Conservation (phyloP, 2,888 invertebrate genomes). For the Xestia c-nigrum region DNA sequence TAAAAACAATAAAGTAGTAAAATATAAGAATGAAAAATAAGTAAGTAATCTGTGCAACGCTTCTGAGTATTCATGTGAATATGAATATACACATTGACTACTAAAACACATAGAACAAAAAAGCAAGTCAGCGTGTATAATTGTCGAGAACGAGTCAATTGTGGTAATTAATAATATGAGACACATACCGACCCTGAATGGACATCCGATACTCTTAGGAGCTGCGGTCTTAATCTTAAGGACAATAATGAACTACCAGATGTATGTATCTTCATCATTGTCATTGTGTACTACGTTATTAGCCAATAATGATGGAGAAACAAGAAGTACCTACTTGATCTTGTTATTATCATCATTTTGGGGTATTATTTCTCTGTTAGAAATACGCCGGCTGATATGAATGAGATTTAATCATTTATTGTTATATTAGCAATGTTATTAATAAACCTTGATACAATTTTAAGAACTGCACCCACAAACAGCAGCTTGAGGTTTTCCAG, state of each 20-base stretch:
- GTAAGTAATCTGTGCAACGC: conserved; percentile 21
- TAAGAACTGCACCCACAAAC: conserved; percentile 19
- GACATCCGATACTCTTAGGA: conserved; percentile 68
- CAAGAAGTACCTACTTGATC: neutral
- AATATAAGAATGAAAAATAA: conserved; percentile 21
- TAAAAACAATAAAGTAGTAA: conserved; percentile 1
- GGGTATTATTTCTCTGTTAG: neutral
- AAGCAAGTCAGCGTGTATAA: conserved; percentile 62
- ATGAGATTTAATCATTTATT: neutral
- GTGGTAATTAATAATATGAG: conserved; percentile 70
- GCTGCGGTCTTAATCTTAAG: conserved; percentile 65
- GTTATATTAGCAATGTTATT: neutral
- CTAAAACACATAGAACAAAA: conserved; percentile 36
- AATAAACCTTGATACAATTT: conserved; percentile 33
- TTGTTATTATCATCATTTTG: neutral
- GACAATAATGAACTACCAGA: conserved; percentile 52
- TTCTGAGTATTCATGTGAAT: conserved; percentile 20
- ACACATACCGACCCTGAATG: conserved; percentile 67
- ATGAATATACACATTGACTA: neutral
- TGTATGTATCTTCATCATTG: conserved; percentile 32
- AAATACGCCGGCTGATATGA: neutral
- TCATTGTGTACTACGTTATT: conserved; percentile 12
- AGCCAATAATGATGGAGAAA: neutral
- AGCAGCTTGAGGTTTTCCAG: conserved; percentile 22
- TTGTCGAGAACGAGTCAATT: conserved; percentile 67